Percentiles rank a stretch among this genome's conserved stretches.
These are phyloP conservation scores for Telmatochromis sp. DNA, from an alignment of 2,113 vertebrate species.

Conservation along the genomic window DNA sequence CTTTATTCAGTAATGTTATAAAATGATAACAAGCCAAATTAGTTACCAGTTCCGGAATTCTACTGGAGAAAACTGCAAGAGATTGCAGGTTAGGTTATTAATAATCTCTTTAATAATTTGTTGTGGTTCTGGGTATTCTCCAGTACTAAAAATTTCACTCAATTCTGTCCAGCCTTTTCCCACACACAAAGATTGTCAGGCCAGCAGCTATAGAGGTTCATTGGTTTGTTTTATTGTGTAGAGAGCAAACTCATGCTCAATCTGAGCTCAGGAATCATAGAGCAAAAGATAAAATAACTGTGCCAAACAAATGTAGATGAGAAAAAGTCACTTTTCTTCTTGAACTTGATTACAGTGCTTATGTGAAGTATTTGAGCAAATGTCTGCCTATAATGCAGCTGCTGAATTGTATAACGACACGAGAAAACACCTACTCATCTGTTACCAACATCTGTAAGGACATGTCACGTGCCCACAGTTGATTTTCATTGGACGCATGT, in stretches of 20 bases:
- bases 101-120: neutral
- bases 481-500: conserved; percentile 1
- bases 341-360: neutral
- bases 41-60: neutral
- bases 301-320: neutral
- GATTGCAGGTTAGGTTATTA: neutral
- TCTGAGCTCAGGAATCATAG: neutral
- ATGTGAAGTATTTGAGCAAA: neutral
- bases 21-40: neutral
- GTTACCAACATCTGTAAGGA: neutral
- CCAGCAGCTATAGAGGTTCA: neutral
- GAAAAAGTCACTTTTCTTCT: neutral
- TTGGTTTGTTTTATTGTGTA: neutral
- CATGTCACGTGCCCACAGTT: neutral
- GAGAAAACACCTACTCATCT: neutral
- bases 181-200: neutral
- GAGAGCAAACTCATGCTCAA: neutral
- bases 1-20: neutral
- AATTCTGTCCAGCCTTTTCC: neutral
- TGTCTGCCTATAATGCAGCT: neutral
- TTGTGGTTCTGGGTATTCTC: neutral
- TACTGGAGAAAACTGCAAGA: neutral
- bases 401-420: neutral
- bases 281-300: neutral
- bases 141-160: neutral